These are phyloP conservation scores for Coelopa frigida DNA, from an alignment of 1,140 invertebrate genomes.

Conservation along the genomic window DNA sequence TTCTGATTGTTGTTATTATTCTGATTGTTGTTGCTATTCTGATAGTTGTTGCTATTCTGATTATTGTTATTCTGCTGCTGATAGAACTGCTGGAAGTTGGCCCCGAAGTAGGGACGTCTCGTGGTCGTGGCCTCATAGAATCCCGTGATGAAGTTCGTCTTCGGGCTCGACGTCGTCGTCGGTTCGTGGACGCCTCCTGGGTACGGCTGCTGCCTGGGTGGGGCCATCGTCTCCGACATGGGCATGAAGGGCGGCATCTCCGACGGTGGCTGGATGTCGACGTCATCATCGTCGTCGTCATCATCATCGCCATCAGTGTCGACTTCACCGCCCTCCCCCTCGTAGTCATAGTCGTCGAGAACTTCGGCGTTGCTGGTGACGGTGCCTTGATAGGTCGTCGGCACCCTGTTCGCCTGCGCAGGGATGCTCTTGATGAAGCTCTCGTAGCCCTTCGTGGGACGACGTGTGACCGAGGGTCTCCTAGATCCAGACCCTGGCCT, in stretches of 20 bases:
- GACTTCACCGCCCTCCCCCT: constrained; percentile 46
- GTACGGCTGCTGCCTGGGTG: constrained; percentile 30
- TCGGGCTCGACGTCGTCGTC: background rate
- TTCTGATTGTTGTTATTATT: background rate
- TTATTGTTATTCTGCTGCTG: constrained; percentile 6
- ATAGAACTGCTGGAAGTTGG: constrained; percentile 20
- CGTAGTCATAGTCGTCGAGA: constrained; percentile 26
- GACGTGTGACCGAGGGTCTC: too few relatives aligned
- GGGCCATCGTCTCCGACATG: constrained; percentile 49
- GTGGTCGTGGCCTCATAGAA: constrained; percentile 36
- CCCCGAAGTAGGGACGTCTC: constrained; percentile 23
- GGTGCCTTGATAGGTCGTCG: constrained; percentile 12
- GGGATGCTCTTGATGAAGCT: constrained; percentile 31
- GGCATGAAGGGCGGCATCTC: constrained; percentile 54
- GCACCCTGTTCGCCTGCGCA: constrained; percentile 19
- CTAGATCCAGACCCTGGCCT: too few relatives aligned
- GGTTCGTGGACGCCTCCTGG: too few relatives aligned
- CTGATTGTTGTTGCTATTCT: constrained; percentile 12
- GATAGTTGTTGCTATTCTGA: constrained; percentile 3
- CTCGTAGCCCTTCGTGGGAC: constrained; percentile 33
- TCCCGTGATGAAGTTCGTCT: constrained; percentile 21
- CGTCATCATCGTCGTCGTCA: constrained; percentile 48
- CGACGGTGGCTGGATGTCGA: constrained; percentile 47
- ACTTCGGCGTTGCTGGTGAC: constrained; percentile 7
- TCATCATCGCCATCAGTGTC: constrained; percentile 51